Conservation (phyloP, 1,140 invertebrate species). For the Sminthurinus signatus region DNA sequence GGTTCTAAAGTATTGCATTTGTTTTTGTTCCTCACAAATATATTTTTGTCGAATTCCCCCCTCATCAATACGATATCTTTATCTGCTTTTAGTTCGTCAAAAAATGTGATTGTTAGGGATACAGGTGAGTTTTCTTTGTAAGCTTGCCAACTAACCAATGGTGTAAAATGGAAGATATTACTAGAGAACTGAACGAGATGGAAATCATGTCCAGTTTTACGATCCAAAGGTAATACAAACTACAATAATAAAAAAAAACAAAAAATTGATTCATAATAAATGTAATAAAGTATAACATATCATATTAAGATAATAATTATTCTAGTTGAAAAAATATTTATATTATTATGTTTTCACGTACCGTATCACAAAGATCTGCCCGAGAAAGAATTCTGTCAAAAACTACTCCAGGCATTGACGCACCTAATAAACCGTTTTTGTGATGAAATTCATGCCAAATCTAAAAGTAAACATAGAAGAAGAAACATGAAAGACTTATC, state of each 20-base stretch:
- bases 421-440: slow-evolving; percentile 58
- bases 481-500: too few relatives aligned
- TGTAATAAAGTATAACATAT: neutral
- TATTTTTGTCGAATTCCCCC: slow-evolving; percentile 79
- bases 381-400: slow-evolving; percentile 56
- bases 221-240: slow-evolving; percentile 75
- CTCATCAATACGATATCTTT: slow-evolving; percentile 79
- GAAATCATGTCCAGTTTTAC: slow-evolving; percentile 80
- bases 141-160: slow-evolving; percentile 76
- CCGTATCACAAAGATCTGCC: slow-evolving; percentile 55
- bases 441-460: slow-evolving; percentile 79
- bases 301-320: slow-evolving; percentile 9
- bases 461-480: neutral
- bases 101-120: slow-evolving; percentile 75
- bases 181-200: slow-evolving; percentile 69
- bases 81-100: slow-evolving; percentile 64
- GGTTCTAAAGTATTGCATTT: slow-evolving; percentile 1
- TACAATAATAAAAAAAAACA: slow-evolving; percentile 42
- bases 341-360: too few relatives aligned
- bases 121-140: slow-evolving; percentile 88
- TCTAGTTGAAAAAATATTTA: slow-evolving; percentile 1
- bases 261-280: slow-evolving; percentile 12
- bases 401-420: slow-evolving; percentile 56
- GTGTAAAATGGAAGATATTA: slow-evolving; percentile 76
- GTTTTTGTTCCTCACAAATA: slow-evolving; percentile 56